Evolutionary conservation across 2,797 vertebrate species (phyloP), one percentile per base, ranked within the genome.

Genomic region (Balearica regulorum): DNA sequence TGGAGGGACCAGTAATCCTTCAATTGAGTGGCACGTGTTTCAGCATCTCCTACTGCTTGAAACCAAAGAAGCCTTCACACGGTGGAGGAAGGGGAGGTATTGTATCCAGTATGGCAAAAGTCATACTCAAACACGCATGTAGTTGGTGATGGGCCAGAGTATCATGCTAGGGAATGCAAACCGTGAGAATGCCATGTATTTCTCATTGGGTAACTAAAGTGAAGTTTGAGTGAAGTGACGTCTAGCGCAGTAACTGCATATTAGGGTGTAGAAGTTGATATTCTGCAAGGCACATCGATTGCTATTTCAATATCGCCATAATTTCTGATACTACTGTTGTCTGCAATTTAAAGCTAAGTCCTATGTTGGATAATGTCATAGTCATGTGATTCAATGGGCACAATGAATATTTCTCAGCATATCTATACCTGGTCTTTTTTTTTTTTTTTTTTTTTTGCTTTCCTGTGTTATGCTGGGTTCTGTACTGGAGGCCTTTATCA

Each of bases 61-160:
- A 82, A 51, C 43, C 35, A 44, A 53, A 57, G 69, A 69, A 55
- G 10, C 13, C 11, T 41, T 83, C 24, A 5, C 0, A 0, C 2
- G 2, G 9, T 48, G n/a, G 54, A 69, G 44, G 20, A 66, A 35
- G 22, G 7, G 22, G 11, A 22, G 54, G 8, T 39, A 3, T 54
- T 60, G 16, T 46, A 69, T 46, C 46, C 68, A 54, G 10, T 26
- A 2, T 25, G 35, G 75, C 39, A 51, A 1, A 81, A 83, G 66
- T 33, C 3, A 0, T 35, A 6, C 28, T 62, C 22, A 25, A 13
- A 49, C 5, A 3, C 7, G 11, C 0, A 0, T 24, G 31, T 20
- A 25, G 18, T 12, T 55, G 44, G 43, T n/a, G 78, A 49, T 48
- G 64, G 73, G 20, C 71, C 28, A 26, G 49, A 26, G 22, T 33